Evolutionary conservation across 2,797 vertebrate genomes (phyloP), one percentile per base, ranked within the genome.

Genomic region (Anguilla megastoma): DNA sequence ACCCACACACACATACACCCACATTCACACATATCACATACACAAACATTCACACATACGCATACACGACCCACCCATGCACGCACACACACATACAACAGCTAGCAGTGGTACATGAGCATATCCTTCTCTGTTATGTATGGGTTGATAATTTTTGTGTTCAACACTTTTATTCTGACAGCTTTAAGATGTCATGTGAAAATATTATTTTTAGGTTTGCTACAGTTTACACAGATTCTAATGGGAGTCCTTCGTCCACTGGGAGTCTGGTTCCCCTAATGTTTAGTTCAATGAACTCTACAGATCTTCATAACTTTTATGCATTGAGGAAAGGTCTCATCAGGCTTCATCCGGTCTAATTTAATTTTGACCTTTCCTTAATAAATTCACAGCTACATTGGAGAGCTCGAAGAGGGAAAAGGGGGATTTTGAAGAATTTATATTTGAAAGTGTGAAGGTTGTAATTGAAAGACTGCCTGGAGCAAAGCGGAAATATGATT

Each of bases 311-410:
- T 36, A 41, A 79, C 74, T 18, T 41, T 14, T 36, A 41, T 41
- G 74, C 3, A 79, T 41, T 79, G 4, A 36, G 30, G 33, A 36
- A 41, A 30, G 33, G 14, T 36, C 30, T 74, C 74, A 79, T 36
- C 74, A 18, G 30, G 74, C 33, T 41, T 79, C 74, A 79, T 36
- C 30, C 33, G 2, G 10, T 79, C 33, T 79, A 79, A 79, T 79
- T 79, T 79, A 79, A 79, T 79, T 71, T 16, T 79, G 74, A 79
- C 74, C 74, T 79, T 79, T 79, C 74, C 33, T 3, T 36, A 41
- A 79, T 36, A 41, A 79, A 79, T 79, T 41, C 74, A 79, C 33
- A 36, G 14, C 74, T 41, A 14, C 33, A 79, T 41, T 14, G 2
- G 33, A 41, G 33, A 21, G 74, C 14, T 1, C 1, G 33, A 36